Percentiles rank a stretch among this genome's conserved stretches.
These are phyloP conservation scores for Dendroctonus ponderosae DNA, from an alignment of 1,140 invertebrate species.

Conservation along the genomic window DNA sequence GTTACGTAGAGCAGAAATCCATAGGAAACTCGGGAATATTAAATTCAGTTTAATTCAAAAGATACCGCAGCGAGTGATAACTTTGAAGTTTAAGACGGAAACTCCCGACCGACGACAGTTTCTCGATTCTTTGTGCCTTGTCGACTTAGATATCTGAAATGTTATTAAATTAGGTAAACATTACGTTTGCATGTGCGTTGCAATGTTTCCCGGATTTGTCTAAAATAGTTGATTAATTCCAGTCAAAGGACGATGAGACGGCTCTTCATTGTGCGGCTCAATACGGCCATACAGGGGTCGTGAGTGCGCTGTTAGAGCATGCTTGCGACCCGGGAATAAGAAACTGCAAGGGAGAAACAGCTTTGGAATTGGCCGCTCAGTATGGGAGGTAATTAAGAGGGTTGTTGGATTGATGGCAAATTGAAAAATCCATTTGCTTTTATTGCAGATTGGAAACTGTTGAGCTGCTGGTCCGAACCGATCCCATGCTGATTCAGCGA, in stretches of 20 bases:
- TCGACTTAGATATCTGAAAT: conserved; percentile 23
- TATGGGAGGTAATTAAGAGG: conserved; percentile 67
- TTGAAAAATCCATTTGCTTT: neutral
- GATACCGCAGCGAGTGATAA: conserved; percentile 28
- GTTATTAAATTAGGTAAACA: conserved; percentile 31
- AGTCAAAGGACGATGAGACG: conserved; percentile 93
- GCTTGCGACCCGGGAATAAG: conserved; percentile 87
- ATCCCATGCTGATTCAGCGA: conserved; percentile 73
- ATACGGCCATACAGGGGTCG: conserved; percentile 89
- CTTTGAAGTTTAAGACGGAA: conserved; percentile 33
- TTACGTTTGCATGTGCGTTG: conserved; percentile 8
- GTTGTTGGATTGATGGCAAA: neutral
- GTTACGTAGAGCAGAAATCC: conserved; percentile 18
- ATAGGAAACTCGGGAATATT: conserved; percentile 28
- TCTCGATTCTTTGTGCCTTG: conserved; percentile 19
- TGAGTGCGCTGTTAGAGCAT: conserved; percentile 79
- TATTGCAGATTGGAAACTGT: conserved; percentile 79
- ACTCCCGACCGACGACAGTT: neutral
- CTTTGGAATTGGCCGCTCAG: conserved; percentile 91
- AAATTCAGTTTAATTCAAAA: conserved; percentile 35
- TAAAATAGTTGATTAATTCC: conserved; percentile 44
- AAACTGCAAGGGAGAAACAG: conserved; percentile 86
- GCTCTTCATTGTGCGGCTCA: conserved; percentile 92
- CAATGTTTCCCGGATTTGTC: neutral
- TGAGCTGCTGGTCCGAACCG: conserved; percentile 76